Evolutionary conservation across 2,888 invertebrate genomes (phyloP), one percentile per base, ranked within the genome.

Genomic region (Cetonia aurata): DNA sequence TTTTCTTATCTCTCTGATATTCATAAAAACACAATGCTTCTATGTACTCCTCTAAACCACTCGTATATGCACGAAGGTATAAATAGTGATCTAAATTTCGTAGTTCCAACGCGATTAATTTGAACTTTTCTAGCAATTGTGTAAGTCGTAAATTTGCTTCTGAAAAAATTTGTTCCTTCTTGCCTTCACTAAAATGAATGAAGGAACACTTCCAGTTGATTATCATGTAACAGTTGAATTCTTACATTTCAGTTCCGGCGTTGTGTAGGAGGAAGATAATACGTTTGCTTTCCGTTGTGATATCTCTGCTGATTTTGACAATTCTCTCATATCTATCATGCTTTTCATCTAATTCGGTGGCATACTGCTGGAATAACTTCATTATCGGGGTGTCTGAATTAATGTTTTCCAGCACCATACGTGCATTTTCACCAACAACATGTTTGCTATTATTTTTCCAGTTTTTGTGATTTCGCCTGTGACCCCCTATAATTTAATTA

Each of bases 211-310:
- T 37, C 10, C 37, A 10, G 37, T 37, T 10, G 37, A 37, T 37
- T 10, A 6, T 37, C 37, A 8, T n/a, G 9, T 19, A 57, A 13
- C 52, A 46, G 25, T 10, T 17, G 15, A 12, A 9, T 6, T 13
- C 79, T 79, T 80, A 83, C 83, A 83, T 77, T 72, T 84, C 83
- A 19, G 80, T 81, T 56, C 89, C 88, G 62, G 91, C 86, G 41
- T 93, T 92, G 82, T 96, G 96, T 17, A 97, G 84, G 10, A 94
- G 84, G 82, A 96, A 96, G 76, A 96, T 97, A 4, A 94, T 92
- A 71, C 96, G 86, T 81, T 97, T 97, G 83, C 96, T 95, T 80
- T 96, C 95, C 75, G 96, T 95, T 0, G 95, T 96, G 17, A 96
- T 89, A 80, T 96, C 96, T 31, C 96, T 87, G 73, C 93, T 90